Base-by-base conservation (phyloP, 2,888 invertebrate species). In the Microctonus aethiopoides region DNA sequence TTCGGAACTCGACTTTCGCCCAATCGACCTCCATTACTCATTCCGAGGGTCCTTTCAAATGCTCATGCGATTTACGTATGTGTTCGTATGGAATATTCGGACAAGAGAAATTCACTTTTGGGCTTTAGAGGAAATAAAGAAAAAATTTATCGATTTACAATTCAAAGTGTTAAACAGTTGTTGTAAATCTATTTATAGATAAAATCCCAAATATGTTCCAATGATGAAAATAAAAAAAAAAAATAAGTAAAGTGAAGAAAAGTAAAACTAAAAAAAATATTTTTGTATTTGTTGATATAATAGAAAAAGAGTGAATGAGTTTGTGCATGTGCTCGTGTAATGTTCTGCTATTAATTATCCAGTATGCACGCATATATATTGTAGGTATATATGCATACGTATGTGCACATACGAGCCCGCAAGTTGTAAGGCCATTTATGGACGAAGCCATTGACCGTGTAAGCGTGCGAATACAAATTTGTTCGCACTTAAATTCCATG, bases 341-440 rank as follows among this genome's bases (percentile, higher is more conserved):
- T 46, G 16, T 46, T 16, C 2, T 16, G 16, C 46, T 46, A 46
- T 46, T 46, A 46, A 46, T 46, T 46, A 16, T 46, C 46, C 46
- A 16, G 46, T 7, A 5, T 46, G 7, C 46, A 46, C 16, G 7
- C 46, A 54, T 24, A 24, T 54, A 11, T 54, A 54, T 54, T 13
- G n/a, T 4, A 54, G 24, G 26, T 54, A 26, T 24, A 54, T 13
- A 24, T 52, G 24, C 24, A 24, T 41, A 3, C 10, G n/a, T 41
- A 6, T 54, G 24, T 24, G n/a, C n/a, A 54, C 4, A 29, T 10
- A 9, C 7, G 34, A 57, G 32, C 70, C 64, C 68, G 68, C 68
- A 63, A 75, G 79, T 81, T 82, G 85, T 85, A 84, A 81, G 80
- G 78, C 84, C 85, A 84, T 85, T 85, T 85, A 85, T 80, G 83